phyloP scores from a whole-genome alignment of 2,797 vertebrate species.

The Harpagifer antarcticus region DNA sequence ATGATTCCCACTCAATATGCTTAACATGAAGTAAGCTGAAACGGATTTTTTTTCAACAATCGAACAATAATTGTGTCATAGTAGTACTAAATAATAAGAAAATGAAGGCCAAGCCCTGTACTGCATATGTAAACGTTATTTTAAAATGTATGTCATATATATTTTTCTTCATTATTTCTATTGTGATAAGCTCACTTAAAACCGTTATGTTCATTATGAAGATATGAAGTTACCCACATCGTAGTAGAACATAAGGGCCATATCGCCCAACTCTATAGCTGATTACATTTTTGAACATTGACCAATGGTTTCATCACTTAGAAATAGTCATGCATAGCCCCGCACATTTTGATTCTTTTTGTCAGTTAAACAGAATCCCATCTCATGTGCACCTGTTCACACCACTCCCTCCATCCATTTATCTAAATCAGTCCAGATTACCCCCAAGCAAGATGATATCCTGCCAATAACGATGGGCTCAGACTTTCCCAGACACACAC shows the following conservation, averaged over 20 bases:
- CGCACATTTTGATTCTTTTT: neutral
- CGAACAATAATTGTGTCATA: neutral
- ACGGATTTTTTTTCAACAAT: conserved; percentile 36
- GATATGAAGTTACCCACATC: too few relatives aligned
- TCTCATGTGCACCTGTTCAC: neutral
- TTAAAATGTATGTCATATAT: too few relatives aligned
- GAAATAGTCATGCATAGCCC: neutral
- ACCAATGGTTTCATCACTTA: neutral
- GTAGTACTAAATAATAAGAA: neutral
- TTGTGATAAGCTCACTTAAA: too few relatives aligned
- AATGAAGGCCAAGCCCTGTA: too few relatives aligned
- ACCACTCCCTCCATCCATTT: neutral
- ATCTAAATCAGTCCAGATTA: conserved; percentile 17
- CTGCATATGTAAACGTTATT: too few relatives aligned
- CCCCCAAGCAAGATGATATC: conserved; percentile 31
- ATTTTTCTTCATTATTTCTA: too few relatives aligned
- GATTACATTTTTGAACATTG: neutral
- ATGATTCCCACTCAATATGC: conserved; percentile 40
- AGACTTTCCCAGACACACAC: neutral
- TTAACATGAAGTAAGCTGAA: conserved; percentile 30
- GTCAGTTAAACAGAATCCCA: neutral
- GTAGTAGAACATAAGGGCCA: too few relatives aligned
- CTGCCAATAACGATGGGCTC: conserved; percentile 4
- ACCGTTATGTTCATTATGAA: too few relatives aligned
- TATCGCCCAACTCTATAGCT: neutral